These are phyloP conservation scores for Odobenus rosmarus DNA, from an alignment of 2,113 vertebrate species.

Conservation along the genomic window DNA sequence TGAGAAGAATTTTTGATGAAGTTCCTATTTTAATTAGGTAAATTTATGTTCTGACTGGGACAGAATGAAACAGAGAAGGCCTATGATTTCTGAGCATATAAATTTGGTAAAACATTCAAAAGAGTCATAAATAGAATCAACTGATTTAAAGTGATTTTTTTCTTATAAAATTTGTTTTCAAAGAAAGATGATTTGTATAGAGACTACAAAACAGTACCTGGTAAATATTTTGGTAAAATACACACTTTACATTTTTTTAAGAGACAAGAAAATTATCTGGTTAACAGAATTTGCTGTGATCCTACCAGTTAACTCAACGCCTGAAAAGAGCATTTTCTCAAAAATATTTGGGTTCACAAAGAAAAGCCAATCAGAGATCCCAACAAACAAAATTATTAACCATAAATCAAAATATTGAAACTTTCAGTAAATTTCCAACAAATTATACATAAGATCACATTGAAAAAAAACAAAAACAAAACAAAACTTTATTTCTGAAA, in stretches of 20 bases:
- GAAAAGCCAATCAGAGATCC: not conserved
- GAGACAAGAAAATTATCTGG: not conserved
- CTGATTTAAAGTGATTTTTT: not conserved
- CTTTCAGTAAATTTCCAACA: not conserved
- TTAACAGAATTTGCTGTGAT: not conserved
- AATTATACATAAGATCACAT: not conserved
- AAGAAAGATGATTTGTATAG: not conserved
- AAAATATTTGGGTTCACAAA: not conserved
- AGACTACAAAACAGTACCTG: not conserved
- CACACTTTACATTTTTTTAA: not conserved
- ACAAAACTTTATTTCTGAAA: not conserved
- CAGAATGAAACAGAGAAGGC: slow-evolving; percentile 39
- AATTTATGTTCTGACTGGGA: slow-evolving; percentile 47
- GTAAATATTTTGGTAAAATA: not conserved
- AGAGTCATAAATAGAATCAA: slow-evolving; percentile 42
- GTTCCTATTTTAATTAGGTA: slow-evolving; percentile 59
- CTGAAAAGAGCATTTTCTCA: not conserved
- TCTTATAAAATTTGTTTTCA: not conserved
- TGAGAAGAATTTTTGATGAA: slow-evolving; percentile 62
- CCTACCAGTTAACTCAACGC: not conserved
- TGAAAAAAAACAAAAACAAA: not conserved
- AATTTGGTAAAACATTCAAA: not conserved
- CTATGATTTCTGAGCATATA: slow-evolving; percentile 15
- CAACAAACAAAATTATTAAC: not conserved
- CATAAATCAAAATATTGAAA: not conserved